Evolutionary conservation across 1,140 invertebrate species (phyloP).

Genomic region (Aethina tumida): DNA sequence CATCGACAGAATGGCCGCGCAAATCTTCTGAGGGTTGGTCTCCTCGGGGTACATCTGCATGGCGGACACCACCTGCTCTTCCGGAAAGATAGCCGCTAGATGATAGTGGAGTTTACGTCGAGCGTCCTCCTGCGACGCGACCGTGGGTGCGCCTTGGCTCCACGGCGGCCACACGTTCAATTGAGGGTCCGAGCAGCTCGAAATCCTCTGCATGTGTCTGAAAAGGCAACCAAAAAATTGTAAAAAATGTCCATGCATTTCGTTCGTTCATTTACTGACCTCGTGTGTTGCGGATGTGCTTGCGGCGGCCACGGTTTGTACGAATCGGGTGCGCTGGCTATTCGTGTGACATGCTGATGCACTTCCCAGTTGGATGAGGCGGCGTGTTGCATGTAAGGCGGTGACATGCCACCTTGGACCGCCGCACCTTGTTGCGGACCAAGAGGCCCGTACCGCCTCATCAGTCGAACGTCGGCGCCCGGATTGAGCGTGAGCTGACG

Average conservation of each 20-base stretch:
- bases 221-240: constrained; percentile 1
- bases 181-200: constrained; percentile 55
- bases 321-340: constrained; percentile 68
- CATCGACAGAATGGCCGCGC: constrained; percentile 71
- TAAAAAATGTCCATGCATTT: background rate
- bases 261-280: background rate
- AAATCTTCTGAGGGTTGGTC: constrained; percentile 79
- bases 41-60: constrained; percentile 81
- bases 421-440: too few relatives aligned
- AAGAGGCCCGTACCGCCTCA: constrained; percentile 31
- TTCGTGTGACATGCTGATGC: constrained; percentile 55
- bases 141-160: constrained; percentile 24
- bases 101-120: constrained; percentile 72
- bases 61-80: constrained; percentile 73
- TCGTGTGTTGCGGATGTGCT: constrained; percentile 1
- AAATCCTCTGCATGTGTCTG: constrained; percentile 40
- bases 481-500: constrained; percentile 76
- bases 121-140: constrained; percentile 50
- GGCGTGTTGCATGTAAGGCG: constrained; percentile 9
- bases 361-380: constrained; percentile 30
- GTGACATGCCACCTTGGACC: constrained; percentile 8
- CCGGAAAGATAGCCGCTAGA: constrained; percentile 76
- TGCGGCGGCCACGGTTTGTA: constrained; percentile 43
- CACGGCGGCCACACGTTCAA: constrained; percentile 42
- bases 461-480: constrained; percentile 56